Evolutionary conservation across 1,140 invertebrate species (phyloP).

Genomic region (Subanguina moxae): DNA sequence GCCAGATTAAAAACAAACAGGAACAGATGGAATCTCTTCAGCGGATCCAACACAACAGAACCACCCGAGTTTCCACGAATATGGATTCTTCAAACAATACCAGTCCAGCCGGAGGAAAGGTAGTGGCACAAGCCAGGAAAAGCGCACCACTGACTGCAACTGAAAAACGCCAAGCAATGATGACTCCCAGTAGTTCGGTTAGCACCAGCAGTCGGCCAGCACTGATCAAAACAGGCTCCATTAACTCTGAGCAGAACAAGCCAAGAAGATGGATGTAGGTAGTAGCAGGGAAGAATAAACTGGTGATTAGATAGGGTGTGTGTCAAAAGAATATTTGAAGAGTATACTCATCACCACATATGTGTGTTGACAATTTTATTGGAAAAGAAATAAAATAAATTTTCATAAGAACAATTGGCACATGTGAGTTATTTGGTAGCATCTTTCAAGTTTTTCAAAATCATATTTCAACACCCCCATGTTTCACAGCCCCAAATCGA

Average conservation of each 20-base stretch:
- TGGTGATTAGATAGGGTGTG: no score
- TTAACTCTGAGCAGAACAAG: neutral
- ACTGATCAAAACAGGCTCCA: constrained; percentile 6
- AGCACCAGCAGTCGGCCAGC: constrained; percentile 2
- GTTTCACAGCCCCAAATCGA: no score
- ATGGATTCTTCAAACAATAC: neutral
- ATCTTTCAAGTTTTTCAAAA: no score
- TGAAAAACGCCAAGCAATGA: constrained; percentile 6
- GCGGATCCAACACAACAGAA: neutral
- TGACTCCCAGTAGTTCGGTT: constrained; percentile 3
- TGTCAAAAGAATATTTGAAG: no score
- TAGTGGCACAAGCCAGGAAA: neutral
- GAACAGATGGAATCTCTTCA: neutral
- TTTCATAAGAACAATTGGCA: no score
- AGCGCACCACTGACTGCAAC: neutral
- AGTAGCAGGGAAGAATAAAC: no score
- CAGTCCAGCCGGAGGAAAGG: neutral
- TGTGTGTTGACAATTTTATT: no score
- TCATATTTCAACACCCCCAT: no score
- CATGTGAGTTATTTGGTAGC: no score
- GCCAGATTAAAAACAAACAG: neutral
- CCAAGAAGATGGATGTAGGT: neutral
- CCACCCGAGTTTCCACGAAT: neutral
- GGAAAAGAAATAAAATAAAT: no score
- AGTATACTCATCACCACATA: no score